Conservation (phyloP, 2,888 invertebrate species). For the Agriopis aurantiaria region DNA sequence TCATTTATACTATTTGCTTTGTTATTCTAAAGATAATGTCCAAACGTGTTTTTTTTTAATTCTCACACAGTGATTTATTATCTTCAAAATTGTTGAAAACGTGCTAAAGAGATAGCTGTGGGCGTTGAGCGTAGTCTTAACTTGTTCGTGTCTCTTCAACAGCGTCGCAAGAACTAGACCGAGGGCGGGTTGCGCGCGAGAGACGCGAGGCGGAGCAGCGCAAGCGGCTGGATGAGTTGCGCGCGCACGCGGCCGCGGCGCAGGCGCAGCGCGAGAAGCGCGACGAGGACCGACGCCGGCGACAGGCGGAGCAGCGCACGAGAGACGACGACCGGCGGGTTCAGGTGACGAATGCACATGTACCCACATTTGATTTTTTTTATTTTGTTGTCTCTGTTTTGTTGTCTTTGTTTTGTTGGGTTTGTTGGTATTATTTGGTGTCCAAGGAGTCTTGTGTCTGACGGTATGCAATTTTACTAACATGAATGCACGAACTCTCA, state of each 20-base stretch:
- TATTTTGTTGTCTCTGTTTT: slow-evolving; percentile 11
- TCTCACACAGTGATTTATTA: too few relatives aligned
- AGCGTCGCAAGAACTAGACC: slow-evolving; percentile 84
- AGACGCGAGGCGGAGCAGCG: slow-evolving; percentile 96
- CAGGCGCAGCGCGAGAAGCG: slow-evolving; percentile 96
- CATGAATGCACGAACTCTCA: too few relatives aligned
- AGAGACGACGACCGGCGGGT: slow-evolving; percentile 90
- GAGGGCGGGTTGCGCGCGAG: slow-evolving; percentile 92
- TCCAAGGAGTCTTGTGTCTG: neutral
- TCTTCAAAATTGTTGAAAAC: too few relatives aligned
- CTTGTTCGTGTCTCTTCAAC: slow-evolving; percentile 39
- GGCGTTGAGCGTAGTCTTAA: neutral
- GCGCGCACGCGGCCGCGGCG: slow-evolving; percentile 95
- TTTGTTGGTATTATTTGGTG: neutral
- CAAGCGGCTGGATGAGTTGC: slow-evolving; percentile 95
- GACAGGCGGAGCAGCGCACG: slow-evolving; percentile 93
- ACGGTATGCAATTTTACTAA: neutral
- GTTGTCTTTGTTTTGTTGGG: slow-evolving; percentile 13
- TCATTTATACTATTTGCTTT: too few relatives aligned
- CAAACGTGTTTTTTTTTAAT: too few relatives aligned
- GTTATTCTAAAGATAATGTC: too few relatives aligned
- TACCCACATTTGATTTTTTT: slow-evolving; percentile 17
- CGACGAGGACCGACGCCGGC: slow-evolving; percentile 93
- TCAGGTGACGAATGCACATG: slow-evolving; percentile 58
- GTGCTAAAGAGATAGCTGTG: too few relatives aligned